Percentiles rank a stretch among this genome's conserved stretches.
Conservation (phyloP, 2,797 vertebrate genomes). For the Sarcophilus harrisii region DNA sequence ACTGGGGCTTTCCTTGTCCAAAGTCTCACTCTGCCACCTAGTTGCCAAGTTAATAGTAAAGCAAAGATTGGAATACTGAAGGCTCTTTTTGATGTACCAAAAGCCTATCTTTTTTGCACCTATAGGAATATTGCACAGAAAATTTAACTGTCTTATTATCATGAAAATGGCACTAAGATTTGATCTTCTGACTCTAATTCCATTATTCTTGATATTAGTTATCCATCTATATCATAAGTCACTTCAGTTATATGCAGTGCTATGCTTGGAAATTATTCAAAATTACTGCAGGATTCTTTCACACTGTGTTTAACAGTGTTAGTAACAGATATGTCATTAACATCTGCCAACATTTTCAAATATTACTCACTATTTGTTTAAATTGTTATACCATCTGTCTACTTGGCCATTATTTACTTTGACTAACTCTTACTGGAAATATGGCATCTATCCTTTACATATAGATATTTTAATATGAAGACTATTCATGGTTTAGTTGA, state of each 20-base stretch:
- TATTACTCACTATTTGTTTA: constrained; percentile 58
- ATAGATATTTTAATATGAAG: not conserved
- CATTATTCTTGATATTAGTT: not conserved
- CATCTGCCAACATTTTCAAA: constrained; percentile 34
- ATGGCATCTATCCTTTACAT: constrained; percentile 30
- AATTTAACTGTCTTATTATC: not conserved
- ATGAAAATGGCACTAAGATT: not conserved
- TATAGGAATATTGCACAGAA: not conserved
- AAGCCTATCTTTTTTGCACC: not conserved
- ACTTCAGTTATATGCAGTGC: not conserved
- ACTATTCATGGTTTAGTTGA: not conserved
- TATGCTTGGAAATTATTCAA: constrained; percentile 30
- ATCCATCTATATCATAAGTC: not conserved
- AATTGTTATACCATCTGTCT: constrained; percentile 59
- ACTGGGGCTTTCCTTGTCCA: not conserved
- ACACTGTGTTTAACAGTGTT: not conserved
- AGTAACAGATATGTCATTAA: constrained; percentile 34
- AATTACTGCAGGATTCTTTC: constrained; percentile 21
- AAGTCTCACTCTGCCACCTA: not conserved
- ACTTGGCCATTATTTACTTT: constrained; percentile 54
- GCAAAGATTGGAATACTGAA: not conserved
- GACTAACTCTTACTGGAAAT: constrained; percentile 21
- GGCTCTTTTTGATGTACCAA: not conserved
- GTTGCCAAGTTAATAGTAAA: not conserved
- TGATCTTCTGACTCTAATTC: not conserved